Evolutionary conservation across 2,113 vertebrate species (phyloP).

Genomic region (Brachyhypopomus occidentalis): DNA sequence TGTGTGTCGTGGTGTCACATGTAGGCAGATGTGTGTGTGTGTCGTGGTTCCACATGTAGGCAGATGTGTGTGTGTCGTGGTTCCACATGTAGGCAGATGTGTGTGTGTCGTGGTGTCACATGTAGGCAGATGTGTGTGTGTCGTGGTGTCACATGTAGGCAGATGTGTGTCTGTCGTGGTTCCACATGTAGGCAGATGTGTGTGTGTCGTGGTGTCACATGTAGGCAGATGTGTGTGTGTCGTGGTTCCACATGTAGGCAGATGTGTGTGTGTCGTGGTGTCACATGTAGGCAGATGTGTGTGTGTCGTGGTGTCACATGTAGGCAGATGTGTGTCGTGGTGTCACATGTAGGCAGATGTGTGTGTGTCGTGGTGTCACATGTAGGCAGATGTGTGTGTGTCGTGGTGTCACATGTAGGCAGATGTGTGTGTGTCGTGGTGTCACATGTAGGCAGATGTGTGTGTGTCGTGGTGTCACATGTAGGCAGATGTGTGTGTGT

Average conservation of each 20-base stretch:
- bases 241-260: not conserved
- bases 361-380: not conserved
- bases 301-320: not conserved
- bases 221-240: not conserved
- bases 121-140: not conserved
- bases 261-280: not conserved
- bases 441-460: not conserved
- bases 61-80: not conserved
- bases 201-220: not conserved
- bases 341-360: not conserved
- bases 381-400: not conserved
- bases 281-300: not conserved
- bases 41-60: not conserved
- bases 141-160: not conserved
- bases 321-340: not conserved
- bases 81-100: not conserved
- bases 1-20: not conserved
- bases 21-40: too few species aligned
- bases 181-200: not conserved
- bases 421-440: not conserved
- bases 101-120: not conserved
- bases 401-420: not conserved
- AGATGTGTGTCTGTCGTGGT: not conserved
- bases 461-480: not conserved
- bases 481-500: not conserved